These are phyloP conservation scores for Psilanteris sp. DNA, from an alignment of 1,140 invertebrate species.

Conservation along the genomic window DNA sequence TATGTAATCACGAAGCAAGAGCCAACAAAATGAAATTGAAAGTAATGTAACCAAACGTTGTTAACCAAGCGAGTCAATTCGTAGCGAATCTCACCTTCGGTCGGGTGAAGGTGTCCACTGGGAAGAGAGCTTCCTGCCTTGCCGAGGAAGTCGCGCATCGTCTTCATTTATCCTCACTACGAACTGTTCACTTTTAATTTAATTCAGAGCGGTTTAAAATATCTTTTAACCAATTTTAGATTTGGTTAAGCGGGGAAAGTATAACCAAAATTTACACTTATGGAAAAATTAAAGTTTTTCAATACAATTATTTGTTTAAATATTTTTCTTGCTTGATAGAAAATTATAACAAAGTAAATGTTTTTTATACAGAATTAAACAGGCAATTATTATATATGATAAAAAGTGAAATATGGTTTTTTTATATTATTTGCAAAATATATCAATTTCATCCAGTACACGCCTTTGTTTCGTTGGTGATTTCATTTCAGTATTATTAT, in stretches of 20 bases:
- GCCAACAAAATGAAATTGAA: constrained; percentile 77
- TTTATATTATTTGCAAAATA: too few relatives aligned
- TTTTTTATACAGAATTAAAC: too few relatives aligned
- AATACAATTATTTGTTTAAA: too few relatives aligned
- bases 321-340: too few relatives aligned
- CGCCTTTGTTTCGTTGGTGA: too few relatives aligned
- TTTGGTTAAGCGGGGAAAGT: too few relatives aligned
- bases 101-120: constrained; percentile 61
- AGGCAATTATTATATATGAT: too few relatives aligned
- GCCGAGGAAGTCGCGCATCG: constrained; percentile 52
- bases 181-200: too few relatives aligned
- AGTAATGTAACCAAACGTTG: constrained; percentile 75
- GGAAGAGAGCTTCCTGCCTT: constrained; percentile 64
- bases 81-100: constrained; percentile 60
- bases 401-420: too few relatives aligned
- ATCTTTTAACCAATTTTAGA: constrained; percentile 1
- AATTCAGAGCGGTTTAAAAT: constrained; percentile 34
- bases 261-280: neutral
- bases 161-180: constrained; percentile 25
- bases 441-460: too few relatives aligned
- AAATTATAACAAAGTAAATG: too few relatives aligned
- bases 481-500: too few relatives aligned
- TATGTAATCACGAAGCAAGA: constrained; percentile 66
- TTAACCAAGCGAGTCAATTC: constrained; percentile 62
- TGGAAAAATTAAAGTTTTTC: neutral